Percentiles rank a stretch among this genome's conserved stretches.
Conservation (phyloP, 1,140 invertebrate species). For the Drosophila santomea region DNA sequence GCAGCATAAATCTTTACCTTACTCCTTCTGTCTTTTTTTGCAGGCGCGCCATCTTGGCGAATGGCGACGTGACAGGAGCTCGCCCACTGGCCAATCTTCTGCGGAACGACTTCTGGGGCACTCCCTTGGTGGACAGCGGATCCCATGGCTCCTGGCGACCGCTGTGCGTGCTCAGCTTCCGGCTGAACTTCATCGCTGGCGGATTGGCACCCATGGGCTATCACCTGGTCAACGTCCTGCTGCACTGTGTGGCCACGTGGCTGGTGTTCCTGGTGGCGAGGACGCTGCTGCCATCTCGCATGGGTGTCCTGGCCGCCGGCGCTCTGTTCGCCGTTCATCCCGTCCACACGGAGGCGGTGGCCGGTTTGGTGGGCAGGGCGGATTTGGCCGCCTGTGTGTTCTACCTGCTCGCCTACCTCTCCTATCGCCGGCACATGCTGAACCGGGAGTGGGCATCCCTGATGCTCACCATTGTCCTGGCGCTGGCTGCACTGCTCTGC, state of each 20-base stretch:
- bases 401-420: conserved; percentile 93
- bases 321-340: conserved; percentile 97
- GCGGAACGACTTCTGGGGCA: conserved; percentile 95
- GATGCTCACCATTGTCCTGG: conserved; percentile 86
- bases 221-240: conserved; percentile 95
- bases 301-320: conserved; percentile 90
- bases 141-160: conserved; percentile 97
- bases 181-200: conserved; percentile 94
- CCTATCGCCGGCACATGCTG: conserved; percentile 89
- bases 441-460: conserved; percentile 86
- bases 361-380: conserved; percentile 96
- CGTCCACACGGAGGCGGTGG: conserved; percentile 97
- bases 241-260: conserved; percentile 92
- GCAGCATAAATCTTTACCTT: background rate
- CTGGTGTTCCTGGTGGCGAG: conserved; percentile 91
- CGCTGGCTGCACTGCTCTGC: conserved; percentile 90
- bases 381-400: conserved; percentile 97
- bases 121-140: conserved; percentile 91
- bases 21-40: conserved; percentile 2
- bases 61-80: conserved; percentile 92
- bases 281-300: conserved; percentile 86
- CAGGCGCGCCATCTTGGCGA: conserved; percentile 95
- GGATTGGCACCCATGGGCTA: conserved; percentile 92
- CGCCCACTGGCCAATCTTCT: conserved; percentile 72
- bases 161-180: conserved; percentile 95